phyloP scores from a whole-genome alignment of 2,888 invertebrate species.

The Coleophora flavipennella region DNA sequence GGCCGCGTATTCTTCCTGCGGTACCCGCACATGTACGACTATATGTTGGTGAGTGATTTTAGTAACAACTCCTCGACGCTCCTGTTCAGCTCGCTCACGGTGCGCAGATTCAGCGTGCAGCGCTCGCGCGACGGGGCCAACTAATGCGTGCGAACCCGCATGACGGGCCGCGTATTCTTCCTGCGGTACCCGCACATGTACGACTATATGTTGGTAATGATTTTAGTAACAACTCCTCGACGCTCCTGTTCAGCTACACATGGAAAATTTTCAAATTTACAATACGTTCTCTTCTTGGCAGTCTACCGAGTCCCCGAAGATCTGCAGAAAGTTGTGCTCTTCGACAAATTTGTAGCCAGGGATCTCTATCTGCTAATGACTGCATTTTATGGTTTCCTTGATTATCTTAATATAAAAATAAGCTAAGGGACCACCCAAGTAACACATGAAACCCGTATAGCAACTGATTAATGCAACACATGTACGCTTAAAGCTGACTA shows the following conservation, averaged over 20 bases:
- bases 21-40: constrained; percentile 71
- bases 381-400: too few relatives aligned
- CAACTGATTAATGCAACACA: too few relatives aligned
- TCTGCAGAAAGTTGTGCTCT: too few relatives aligned
- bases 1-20: constrained; percentile 85
- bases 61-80: constrained; percentile 91
- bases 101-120: constrained; percentile 89
- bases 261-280: too few relatives aligned
- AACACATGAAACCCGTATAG: too few relatives aligned
- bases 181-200: constrained; percentile 72
- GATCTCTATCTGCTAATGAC: too few relatives aligned
- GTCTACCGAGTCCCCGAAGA: too few relatives aligned
- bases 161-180: constrained; percentile 88
- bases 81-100: constrained; percentile 85
- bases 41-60: constrained; percentile 62
- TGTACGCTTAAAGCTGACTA: too few relatives aligned
- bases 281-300: too few relatives aligned
- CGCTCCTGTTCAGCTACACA: constrained; percentile 86
- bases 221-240: constrained; percentile 91
- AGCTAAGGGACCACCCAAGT: too few relatives aligned
- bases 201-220: constrained; percentile 65
- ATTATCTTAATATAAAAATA: too few relatives aligned
- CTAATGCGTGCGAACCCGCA: constrained; percentile 75
- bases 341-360: too few relatives aligned
- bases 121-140: constrained; percentile 73